Percentiles rank a stretch among this genome's conserved stretches.
phyloP scores from a whole-genome alignment of 2,797 vertebrate genomes.

The Carcharodon carcharias region DNA sequence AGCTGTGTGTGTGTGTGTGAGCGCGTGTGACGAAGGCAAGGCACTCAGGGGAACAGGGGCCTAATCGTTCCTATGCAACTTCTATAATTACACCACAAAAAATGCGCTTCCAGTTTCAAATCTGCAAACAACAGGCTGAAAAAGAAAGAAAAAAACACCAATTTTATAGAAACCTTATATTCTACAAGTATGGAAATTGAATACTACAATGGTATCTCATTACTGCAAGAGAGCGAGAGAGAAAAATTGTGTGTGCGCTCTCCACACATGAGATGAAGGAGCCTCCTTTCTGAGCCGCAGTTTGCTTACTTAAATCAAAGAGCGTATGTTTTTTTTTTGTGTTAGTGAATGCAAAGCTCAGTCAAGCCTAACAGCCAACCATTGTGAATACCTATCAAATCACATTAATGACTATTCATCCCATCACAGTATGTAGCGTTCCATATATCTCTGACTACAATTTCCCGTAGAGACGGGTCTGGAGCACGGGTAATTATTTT shows the following conservation, averaged over 20 bases:
- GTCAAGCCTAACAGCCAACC: not conserved
- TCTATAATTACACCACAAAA: slow-evolving; percentile 21
- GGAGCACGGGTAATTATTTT: not conserved
- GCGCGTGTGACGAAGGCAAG: not conserved
- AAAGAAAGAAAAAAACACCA: not conserved
- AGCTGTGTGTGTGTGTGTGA: not conserved
- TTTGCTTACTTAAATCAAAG: slow-evolving; percentile 28
- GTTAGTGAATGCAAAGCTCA: not conserved
- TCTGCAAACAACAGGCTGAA: not conserved
- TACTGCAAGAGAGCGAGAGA: not conserved
- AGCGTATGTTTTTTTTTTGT: too few relatives aligned
- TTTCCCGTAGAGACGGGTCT: slow-evolving; percentile 15
- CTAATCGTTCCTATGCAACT: not conserved
- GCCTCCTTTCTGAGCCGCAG: not conserved
- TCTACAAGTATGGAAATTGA: not conserved
- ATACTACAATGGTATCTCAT: not conserved
- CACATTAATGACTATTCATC: slow-evolving; percentile 14
- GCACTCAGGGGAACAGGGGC: not conserved
- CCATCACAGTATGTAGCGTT: not conserved
- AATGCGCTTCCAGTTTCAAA: not conserved
- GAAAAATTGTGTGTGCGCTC: not conserved
- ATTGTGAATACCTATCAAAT: not conserved
- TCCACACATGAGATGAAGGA: not conserved
- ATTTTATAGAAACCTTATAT: slow-evolving; percentile 11
- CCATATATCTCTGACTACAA: not conserved